Evolutionary conservation across 2,888 invertebrate species (phyloP).

Genomic region (Heliconius cydno): DNA sequence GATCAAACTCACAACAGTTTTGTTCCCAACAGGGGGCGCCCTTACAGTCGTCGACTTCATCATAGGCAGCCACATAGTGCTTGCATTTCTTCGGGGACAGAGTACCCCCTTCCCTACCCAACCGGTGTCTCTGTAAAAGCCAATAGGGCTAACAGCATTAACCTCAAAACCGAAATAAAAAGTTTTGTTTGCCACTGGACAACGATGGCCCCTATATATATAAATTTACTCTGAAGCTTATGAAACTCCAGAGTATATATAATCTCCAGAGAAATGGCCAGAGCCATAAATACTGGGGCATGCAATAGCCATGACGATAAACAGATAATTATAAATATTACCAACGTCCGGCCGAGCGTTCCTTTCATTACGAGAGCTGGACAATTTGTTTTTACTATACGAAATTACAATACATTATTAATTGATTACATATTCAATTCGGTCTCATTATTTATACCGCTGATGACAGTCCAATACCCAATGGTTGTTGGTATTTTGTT

Average conservation of each 20-base stretch:
- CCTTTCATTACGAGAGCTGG: constrained; percentile 6
- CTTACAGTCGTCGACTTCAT: no score
- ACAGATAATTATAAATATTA: constrained; percentile 16
- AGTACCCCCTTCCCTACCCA: no score
- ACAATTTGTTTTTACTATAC: constrained; percentile 24
- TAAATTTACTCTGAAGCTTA: neutral
- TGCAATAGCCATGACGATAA: neutral
- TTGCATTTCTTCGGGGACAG: no score
- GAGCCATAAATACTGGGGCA: neutral
- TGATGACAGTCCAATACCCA: constrained; percentile 26
- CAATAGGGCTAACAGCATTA: no score
- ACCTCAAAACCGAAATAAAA: no score
- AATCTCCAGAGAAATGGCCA: neutral
- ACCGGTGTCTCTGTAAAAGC: no score
- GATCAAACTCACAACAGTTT: neutral
- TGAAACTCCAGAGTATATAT: neutral
- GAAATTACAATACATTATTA: constrained; percentile 30
- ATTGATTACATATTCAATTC: constrained; percentile 36
- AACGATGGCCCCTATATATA: neutral
- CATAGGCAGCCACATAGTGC: no score
- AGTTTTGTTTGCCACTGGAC: no score
- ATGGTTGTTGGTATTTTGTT: constrained; percentile 2
- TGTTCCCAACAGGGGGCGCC: neutral
- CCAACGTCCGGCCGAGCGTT: neutral
- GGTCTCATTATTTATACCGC: constrained; percentile 32